A percentile compares a stretch with the other conserved stretches of the same genome.
These are phyloP conservation scores for Rhinogobius similis DNA, from an alignment of 2,113 vertebrate genomes.

Conservation along the genomic window DNA sequence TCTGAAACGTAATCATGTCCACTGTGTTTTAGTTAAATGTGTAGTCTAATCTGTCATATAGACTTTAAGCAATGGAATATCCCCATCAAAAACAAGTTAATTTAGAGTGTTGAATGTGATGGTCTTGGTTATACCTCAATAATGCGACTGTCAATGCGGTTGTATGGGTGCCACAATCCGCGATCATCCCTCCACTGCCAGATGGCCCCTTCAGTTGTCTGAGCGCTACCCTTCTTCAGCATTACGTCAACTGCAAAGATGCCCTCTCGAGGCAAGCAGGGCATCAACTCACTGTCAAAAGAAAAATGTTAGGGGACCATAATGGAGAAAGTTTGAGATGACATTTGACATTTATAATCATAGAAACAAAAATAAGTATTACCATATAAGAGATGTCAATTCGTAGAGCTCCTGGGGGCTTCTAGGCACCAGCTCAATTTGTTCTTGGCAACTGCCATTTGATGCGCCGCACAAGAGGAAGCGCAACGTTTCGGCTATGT, in stretches of 20 bases:
- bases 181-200: conserved; percentile 99
- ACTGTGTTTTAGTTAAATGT: no score
- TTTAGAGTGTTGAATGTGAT: not conserved
- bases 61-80: no score
- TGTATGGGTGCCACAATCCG: conserved; percentile 98
- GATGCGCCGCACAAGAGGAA: conserved; percentile 96
- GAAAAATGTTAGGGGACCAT: not conserved
- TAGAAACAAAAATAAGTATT: conserved; percentile 28
- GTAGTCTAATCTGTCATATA: no score
- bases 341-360: no score
- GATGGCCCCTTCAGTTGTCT: conserved; percentile 95
- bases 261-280: conserved; percentile 96
- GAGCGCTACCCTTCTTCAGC: conserved; percentile 97
- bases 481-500: conserved; percentile 97
- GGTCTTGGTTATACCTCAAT: conserved; percentile 88
- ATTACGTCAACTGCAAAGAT: conserved; percentile 98
- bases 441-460: conserved; percentile 96
- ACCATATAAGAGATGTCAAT: conserved; percentile 98
- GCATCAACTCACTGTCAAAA: conserved; percentile 91
- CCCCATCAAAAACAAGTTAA: no score
- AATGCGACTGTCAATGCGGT: conserved; percentile 98
- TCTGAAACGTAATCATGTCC: no score
- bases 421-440: conserved; percentile 96
- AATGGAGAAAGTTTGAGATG: no score
- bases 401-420: conserved; percentile 98